Evolutionary conservation across 2,888 invertebrate species (phyloP).

Genomic region (Rotaria macrura): DNA sequence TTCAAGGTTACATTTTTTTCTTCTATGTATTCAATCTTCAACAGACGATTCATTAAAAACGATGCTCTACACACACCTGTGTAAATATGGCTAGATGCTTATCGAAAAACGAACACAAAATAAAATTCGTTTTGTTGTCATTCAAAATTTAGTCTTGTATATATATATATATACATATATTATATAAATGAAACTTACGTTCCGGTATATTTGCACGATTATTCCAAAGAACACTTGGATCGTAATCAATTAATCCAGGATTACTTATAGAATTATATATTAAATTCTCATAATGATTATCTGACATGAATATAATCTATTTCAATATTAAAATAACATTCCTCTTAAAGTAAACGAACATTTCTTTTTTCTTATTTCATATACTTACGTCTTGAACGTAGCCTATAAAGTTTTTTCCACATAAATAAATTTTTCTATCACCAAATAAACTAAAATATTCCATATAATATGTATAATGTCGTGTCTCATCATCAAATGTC

Average conservation of each 20-base stretch:
- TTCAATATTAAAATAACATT: neutral
- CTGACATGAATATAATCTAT: neutral
- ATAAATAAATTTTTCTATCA: neutral
- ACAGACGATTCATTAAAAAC: neutral
- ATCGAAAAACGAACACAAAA: neutral
- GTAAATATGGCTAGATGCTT: neutral
- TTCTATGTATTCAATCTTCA: neutral
- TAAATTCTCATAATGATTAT: slow-evolving; percentile 12
- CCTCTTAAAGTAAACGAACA: neutral
- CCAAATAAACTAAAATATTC: neutral
- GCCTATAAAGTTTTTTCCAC: neutral
- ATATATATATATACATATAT: neutral
- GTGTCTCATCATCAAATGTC: neutral
- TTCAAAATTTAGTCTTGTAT: neutral
- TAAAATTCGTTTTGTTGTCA: neutral
- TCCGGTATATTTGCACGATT: neutral
- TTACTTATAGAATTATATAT: neutral
- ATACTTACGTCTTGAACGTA: slow-evolving; percentile 18
- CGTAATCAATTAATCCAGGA: neutral
- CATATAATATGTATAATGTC: neutral
- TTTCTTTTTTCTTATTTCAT: neutral
- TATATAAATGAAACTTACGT: neutral
- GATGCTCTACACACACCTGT: neutral
- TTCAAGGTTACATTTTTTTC: neutral
- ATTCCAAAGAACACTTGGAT: slow-evolving; percentile 6